Evolutionary conservation across 2,888 invertebrate species (phyloP).

Genomic region (Antheraea yamamai): DNA sequence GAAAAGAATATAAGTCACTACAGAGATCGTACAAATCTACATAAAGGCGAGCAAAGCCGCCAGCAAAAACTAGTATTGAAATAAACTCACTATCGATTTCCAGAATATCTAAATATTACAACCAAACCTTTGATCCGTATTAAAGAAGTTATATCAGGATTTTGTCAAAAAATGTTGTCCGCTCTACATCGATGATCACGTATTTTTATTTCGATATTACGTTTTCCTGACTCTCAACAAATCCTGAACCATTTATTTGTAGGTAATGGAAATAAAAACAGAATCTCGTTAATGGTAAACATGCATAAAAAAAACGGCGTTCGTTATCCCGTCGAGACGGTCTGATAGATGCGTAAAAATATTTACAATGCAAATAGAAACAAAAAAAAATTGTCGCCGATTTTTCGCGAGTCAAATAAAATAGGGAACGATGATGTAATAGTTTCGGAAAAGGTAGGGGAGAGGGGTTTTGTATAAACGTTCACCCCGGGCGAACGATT

Average conservation of each 20-base stretch:
- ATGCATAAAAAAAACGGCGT: conserved; percentile 29
- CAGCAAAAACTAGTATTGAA: too few relatives aligned
- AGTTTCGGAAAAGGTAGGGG: conserved; percentile 59
- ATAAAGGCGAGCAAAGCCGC: too few relatives aligned
- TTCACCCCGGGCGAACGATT: conserved; percentile 74
- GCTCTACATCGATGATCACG: not conserved
- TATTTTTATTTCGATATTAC: not conserved
- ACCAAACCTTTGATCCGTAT: not conserved
- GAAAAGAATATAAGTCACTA: too few relatives aligned
- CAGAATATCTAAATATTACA: not conserved
- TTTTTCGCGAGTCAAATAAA: conserved; percentile 49
- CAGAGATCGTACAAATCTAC: too few relatives aligned
- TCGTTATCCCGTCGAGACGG: conserved; percentile 31
- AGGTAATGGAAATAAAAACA: not conserved
- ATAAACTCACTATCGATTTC: too few relatives aligned
- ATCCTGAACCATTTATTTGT: not conserved
- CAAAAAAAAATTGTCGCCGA: conserved; percentile 39
- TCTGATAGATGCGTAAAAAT: conserved; percentile 33
- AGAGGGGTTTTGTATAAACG: conserved; percentile 61
- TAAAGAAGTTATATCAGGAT: not conserved
- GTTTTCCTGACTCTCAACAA: not conserved
- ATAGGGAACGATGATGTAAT: conserved; percentile 66
- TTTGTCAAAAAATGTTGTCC: not conserved
- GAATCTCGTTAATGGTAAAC: conserved; percentile 25
- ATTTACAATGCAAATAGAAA: conserved; percentile 38